Evolutionary conservation across 2,888 invertebrate genomes (phyloP).

Genomic region (Torymus texanus): DNA sequence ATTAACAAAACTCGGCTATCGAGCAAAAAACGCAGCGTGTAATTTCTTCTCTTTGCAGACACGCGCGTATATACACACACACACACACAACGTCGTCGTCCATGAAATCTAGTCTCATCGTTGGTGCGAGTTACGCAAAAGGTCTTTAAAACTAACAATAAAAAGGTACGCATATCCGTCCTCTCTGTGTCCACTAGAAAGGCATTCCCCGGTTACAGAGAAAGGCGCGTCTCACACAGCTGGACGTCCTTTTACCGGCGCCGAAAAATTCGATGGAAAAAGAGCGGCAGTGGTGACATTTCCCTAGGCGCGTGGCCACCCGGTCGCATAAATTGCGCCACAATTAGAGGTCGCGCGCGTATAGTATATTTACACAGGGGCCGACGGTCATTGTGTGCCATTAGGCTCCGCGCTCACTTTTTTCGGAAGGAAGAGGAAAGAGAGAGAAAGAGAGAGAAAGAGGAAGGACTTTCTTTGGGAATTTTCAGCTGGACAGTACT

Average conservation of each 20-base stretch:
- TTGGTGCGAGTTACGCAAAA: not conserved
- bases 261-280: conserved; percentile 22
- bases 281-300: conserved; percentile 11
- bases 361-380: conserved; percentile 29
- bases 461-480: conserved; percentile 32
- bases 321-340: conserved; percentile 54
- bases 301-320: conserved; percentile 53
- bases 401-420: too few relatives aligned
- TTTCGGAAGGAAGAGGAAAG: too few relatives aligned
- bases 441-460: conserved; percentile 2
- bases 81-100: not conserved
- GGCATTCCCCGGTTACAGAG: conserved; percentile 39
- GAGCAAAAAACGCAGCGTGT: conserved; percentile 34
- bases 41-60: not conserved
- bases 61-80: conserved; percentile 14
- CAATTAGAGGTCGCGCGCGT: conserved; percentile 43
- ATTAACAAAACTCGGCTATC: conserved; percentile 1
- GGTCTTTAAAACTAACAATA: conserved; percentile 6
- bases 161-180: not conserved
- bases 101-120: conserved; percentile 26
- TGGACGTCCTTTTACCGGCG: conserved; percentile 17
- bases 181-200: conserved; percentile 29
- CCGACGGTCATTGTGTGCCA: conserved; percentile 31
- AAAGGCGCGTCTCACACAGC: conserved; percentile 47
- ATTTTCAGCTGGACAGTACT: conserved; percentile 31